Base-by-base conservation (phyloP, 2,113 vertebrate genomes). In the Osmerus eperlanus region DNA sequence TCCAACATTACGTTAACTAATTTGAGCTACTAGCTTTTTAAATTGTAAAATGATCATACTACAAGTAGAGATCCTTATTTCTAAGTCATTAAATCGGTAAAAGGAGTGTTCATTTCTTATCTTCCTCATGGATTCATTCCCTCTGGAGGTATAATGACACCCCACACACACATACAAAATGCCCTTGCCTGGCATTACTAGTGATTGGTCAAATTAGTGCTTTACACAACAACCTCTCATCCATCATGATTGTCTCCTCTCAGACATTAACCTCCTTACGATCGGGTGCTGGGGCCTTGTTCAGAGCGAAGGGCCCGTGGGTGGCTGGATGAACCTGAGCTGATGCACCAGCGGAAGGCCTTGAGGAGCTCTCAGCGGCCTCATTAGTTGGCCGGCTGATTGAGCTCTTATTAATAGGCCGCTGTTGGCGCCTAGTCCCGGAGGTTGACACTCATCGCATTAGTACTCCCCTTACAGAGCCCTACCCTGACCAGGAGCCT, bases 321-420 rank as follows among this genome's bases (percentile, higher is more conserved):
- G 61, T 21, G 16, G 68, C 62, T 73, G 25, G 55, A 75, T 71
- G 54, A 75, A 19, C 56, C 65, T 23, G 21, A 63, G 58, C 28
- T 81, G 74, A 82, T 14, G 12, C 78, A 81, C 41, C 58, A 28
- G 18, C 75, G 3, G 59, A 68, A 59, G 13, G 25, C 67, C 25
- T 15, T 36, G 60, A 76, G 54, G 18, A 71, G 47, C 65, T 63
- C 61, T 79, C 15, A 8, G 19, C 74, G 55, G 36, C 60, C 62
- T 77, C 65, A 60, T 71, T 70, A 9, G 19, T 53, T 19, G 23
- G 59, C 60, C 64, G 29, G 55, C 68, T 85, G 65, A 77, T 72
- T 78, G 69, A 81, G 53, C 29, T 73, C 32, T 65, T 75, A 69
- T 72, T 78, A 75, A 76, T 72, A 72, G 71, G 6, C 16, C 8